Conservation (phyloP, 2,888 invertebrate genomes). For the Aphrophora alni region DNA sequence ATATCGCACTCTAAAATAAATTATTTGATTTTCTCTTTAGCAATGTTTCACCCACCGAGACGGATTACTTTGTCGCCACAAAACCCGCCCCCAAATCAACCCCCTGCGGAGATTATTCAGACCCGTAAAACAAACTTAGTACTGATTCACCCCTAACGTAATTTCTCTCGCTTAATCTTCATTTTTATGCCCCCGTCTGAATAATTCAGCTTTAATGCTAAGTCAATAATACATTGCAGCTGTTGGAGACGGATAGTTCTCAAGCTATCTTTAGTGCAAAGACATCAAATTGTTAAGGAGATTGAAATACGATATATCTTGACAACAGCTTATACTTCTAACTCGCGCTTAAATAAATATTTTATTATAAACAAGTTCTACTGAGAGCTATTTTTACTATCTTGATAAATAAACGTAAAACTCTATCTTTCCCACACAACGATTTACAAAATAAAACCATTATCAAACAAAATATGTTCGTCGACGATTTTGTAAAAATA, state of each 20-base stretch:
- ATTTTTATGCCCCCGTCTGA: constrained; percentile 9
- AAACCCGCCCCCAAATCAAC: constrained; percentile 1
- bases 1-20: neutral
- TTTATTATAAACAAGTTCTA: no score
- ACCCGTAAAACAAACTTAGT: constrained; percentile 9
- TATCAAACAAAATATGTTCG: no score
- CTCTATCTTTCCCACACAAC: no score
- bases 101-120: constrained; percentile 1
- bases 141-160: constrained; percentile 9
- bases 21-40: neutral
- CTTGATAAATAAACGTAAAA: no score
- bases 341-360: no score
- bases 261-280: neutral
- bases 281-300: neutral
- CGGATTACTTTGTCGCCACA: neutral
- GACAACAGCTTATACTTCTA: no score
- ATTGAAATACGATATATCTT: no score
- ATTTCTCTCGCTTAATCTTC: constrained; percentile 2
- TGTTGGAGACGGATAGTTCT: neutral
- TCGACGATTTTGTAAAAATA: no score
- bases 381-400: no score
- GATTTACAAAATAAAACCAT: no score
- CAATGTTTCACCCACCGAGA: neutral
- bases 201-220: neutral
- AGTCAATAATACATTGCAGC: neutral